Conservation (phyloP, 53 echinoderm and acorn worm species). For the Echinarachnius parma region DNA sequence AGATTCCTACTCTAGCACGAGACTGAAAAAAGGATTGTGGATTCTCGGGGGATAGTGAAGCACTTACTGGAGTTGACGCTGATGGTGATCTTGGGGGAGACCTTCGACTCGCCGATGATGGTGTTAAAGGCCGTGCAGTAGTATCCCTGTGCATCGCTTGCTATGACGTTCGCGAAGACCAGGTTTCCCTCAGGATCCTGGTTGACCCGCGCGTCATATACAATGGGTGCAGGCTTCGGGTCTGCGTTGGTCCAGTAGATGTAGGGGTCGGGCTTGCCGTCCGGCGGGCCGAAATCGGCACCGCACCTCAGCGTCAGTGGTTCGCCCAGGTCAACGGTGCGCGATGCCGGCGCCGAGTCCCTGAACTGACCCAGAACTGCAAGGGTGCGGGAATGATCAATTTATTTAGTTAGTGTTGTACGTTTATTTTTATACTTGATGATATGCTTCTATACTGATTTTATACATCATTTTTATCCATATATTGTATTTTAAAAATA, state of each 20-base stretch:
- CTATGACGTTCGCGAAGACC: constrained; percentile 35
- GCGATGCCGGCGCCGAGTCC: neutral
- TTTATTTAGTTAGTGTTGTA: no score
- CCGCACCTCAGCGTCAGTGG: constrained; percentile 2
- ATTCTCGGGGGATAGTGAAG: no score
- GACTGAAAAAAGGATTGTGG: no score
- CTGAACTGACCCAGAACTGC: constrained; percentile 5
- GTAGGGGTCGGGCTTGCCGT: neutral
- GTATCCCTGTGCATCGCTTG: constrained; percentile 14
- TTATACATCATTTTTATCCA: no score
- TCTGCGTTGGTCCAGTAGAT: constrained; percentile 8
- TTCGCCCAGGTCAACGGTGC: neutral
- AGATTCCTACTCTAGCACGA: no score
- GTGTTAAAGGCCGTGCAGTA: constrained; percentile 14
- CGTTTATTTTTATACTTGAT: no score
- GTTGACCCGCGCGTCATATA: constrained; percentile 24
- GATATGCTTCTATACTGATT: no score
- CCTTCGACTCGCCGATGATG: neutral
- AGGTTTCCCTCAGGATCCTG: constrained; percentile 44
- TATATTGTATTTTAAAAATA: no score
- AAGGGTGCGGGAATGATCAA: no score
- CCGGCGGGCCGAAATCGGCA: neutral
- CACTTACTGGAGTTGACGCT: neutral
- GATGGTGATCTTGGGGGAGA: constrained; percentile 8
- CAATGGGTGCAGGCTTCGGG: neutral